Evolutionary conservation across 2,113 vertebrate genomes (phyloP).

Genomic region (Neodon shergylaensis): DNA sequence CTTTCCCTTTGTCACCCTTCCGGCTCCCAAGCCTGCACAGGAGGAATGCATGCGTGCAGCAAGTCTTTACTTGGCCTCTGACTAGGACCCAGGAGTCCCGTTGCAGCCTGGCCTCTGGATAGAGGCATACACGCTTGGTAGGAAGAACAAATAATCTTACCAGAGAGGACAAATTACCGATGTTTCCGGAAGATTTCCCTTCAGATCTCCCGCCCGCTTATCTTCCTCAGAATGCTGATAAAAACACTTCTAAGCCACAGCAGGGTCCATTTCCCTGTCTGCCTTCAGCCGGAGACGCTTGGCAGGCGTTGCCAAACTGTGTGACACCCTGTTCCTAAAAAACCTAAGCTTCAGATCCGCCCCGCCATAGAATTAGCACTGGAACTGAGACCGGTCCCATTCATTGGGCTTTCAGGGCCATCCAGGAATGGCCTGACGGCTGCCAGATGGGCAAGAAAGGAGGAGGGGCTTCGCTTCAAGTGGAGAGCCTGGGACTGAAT

Average conservation of each 20-base stretch:
- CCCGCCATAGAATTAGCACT: conserved; percentile 7
- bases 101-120: not conserved
- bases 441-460: not conserved
- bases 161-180: not conserved
- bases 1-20: not conserved
- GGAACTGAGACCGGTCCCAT: not conserved
- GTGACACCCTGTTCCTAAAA: conserved; percentile 38
- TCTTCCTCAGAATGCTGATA: conserved; percentile 33
- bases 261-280: conserved; percentile 8
- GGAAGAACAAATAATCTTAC: conserved; percentile 10
- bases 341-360: not conserved
- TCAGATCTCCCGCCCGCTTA: not conserved
- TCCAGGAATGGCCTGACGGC: not conserved
- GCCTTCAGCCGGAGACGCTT: not conserved
- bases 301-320: conserved; percentile 12
- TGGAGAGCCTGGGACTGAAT: not conserved
- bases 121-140: not conserved
- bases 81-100: not conserved
- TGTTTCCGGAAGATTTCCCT: conserved; percentile 15
- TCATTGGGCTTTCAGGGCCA: not conserved
- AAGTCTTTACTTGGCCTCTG: not conserved
- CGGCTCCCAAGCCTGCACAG: not conserved
- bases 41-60: not conserved
- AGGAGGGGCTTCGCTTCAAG: too few relatives aligned
- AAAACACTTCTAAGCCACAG: conserved; percentile 14